These are phyloP conservation scores for Pipra filicauda DNA, from an alignment of 2,113 vertebrate genomes.

Conservation along the genomic window DNA sequence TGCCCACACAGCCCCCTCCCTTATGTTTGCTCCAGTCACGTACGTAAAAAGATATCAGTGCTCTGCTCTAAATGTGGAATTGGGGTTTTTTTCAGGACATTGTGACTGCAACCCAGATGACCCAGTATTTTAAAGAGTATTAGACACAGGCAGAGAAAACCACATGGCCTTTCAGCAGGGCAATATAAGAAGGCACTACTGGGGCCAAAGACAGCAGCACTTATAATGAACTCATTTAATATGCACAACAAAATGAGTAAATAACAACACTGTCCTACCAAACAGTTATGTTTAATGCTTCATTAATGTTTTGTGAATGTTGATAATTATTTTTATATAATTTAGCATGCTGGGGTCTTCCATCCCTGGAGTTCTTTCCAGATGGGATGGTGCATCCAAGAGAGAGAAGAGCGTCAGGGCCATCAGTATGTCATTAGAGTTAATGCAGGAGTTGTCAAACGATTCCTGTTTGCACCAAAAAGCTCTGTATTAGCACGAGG, in stretches of 20 bases:
- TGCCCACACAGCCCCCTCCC: too few relatives aligned
- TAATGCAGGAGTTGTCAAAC: neutral
- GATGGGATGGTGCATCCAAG: neutral
- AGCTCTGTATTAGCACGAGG: slow-evolving; percentile 22
- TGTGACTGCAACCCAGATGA: neutral
- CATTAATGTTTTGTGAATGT: neutral
- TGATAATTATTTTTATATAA: neutral
- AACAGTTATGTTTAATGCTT: neutral
- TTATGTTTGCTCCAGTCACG: rapidly evolving
- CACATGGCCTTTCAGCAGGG: neutral
- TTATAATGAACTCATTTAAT: neutral
- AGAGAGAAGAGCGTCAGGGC: neutral
- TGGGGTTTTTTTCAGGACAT: rapidly evolving
- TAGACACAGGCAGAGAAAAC: neutral
- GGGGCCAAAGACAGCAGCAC: neutral
- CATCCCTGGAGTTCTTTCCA: neutral
- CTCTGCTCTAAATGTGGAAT: neutral
- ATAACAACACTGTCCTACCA: neutral
- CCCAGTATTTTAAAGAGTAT: rapidly evolving
- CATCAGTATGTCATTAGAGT: neutral
- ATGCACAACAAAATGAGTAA: slow-evolving; percentile 9
- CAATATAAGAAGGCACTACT: too few relatives aligned
- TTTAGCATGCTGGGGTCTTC: neutral
- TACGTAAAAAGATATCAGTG: rapidly evolving
- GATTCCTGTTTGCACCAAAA: neutral